Conservation (phyloP, 2,888 invertebrate genomes). For the Tetragonula carbonaria region DNA sequence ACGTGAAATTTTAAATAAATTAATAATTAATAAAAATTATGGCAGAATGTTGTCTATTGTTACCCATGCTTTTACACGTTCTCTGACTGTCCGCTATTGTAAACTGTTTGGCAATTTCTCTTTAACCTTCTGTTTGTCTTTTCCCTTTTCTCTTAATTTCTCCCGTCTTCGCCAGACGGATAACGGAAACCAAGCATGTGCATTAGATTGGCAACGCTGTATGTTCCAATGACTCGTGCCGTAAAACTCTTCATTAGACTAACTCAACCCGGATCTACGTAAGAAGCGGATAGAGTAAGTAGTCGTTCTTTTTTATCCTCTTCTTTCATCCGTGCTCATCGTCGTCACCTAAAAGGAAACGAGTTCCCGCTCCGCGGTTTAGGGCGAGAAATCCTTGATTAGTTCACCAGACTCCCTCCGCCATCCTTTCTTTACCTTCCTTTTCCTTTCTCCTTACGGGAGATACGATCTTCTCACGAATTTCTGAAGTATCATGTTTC, state of each 20-base stretch:
- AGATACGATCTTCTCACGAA: conserved; percentile 72
- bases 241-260: conserved; percentile 74
- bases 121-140: conserved; percentile 55
- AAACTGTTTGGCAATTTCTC: conserved; percentile 48
- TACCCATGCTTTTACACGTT: background rate
- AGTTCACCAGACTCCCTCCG: conserved; percentile 63
- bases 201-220: conserved; percentile 59
- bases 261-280: conserved; percentile 68
- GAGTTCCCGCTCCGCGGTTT: conserved; percentile 63
- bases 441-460: conserved; percentile 58
- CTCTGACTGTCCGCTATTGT: conserved; percentile 40
- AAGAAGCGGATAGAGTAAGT: conserved; percentile 59
- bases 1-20: background rate
- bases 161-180: background rate
- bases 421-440: conserved; percentile 50
- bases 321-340: conserved; percentile 66
- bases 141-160: conserved; percentile 16
- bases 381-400: conserved; percentile 76
- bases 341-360: conserved; percentile 73
- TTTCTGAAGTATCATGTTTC: conserved; percentile 74
- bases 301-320: conserved; percentile 65
- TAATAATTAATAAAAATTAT: no score
- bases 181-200: background rate
- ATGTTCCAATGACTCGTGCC: conserved; percentile 61
- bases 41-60: background rate